Base-by-base conservation (phyloP, 2,113 vertebrate species). In the Burhinus oedicnemus region DNA sequence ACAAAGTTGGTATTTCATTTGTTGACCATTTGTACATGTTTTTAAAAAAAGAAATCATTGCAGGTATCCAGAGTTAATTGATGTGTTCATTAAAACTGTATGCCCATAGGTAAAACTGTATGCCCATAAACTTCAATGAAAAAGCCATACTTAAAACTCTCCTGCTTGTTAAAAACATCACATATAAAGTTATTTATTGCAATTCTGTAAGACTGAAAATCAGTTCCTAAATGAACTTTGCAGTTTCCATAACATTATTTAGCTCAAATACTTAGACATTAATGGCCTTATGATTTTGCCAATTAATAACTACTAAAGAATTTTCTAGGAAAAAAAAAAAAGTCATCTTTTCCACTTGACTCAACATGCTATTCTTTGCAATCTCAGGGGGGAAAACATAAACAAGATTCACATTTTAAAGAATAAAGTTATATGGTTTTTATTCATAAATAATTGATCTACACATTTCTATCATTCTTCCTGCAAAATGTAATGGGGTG, bases 1-100 rank as follows among this genome's bases (percentile, higher is more conserved):
- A 89, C 89, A 34, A 84, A 95, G 96, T 17, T 58, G 25, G 52
- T 76, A 93, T 91, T 97, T 96, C 61, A 91, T 94, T 94, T 95
- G 65, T 71, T 97, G 94, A 95, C 89, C 86, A 76, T 87, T 95
- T 61, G 52, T 61, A 68, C 61, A 12, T 2, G 10, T 42, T 83
- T 74, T 55, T 4, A 44, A 92, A 87, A 87, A 85, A 90, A 74
- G 16, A 87, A 81, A 84, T 84, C 36, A 80, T 45, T 32, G n/a
- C 9, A 66, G 70, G 62, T 34, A 79, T 9, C 34, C 62, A 57
- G 61, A 89, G 34, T 51, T 92, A 95, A 94, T 49, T 65, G 68
- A 87, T 83, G 74, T 65, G 32, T 79, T 96, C 89, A 95, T 95
- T 95, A 95, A 92, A 93, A 68, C 30, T 91, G 8, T 5, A 71